Percentiles rank a stretch among this genome's conserved stretches.
These are phyloP conservation scores for Heliothis virescens DNA, from an alignment of 1,140 invertebrate genomes.

Conservation along the genomic window DNA sequence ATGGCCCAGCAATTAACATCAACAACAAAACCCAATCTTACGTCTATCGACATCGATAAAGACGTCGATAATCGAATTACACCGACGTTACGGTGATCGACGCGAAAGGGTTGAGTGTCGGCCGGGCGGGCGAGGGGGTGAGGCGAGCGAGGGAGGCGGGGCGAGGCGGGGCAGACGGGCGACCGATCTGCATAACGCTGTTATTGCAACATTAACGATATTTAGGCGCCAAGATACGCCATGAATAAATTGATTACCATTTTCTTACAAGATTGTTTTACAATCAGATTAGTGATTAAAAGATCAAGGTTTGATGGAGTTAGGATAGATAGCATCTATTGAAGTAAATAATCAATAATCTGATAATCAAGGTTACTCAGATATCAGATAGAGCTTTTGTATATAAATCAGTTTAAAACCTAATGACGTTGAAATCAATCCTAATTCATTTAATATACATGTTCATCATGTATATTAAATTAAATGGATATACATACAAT, in stretches of 20 bases:
- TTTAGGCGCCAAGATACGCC: not conserved
- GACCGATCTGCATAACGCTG: conserved; percentile 2
- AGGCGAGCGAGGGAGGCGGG: too few species aligned
- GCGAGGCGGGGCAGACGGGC: not conserved
- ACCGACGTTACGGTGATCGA: conserved; percentile 47
- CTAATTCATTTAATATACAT: too few species aligned
- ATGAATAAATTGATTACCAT: conserved; percentile 20
- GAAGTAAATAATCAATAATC: too few species aligned
- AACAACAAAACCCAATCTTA: conserved; percentile 39
- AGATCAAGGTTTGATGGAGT: not conserved
- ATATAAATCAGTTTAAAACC: too few species aligned
- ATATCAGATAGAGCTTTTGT: too few species aligned
- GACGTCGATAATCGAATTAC: conserved; percentile 48
- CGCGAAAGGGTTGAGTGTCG: conserved; percentile 36
- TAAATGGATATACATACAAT: too few species aligned
- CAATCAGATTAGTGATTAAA: not conserved
- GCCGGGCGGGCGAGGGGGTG: not conserved
- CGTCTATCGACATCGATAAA: conserved; percentile 41
- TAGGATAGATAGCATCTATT: not conserved
- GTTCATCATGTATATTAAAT: too few species aligned
- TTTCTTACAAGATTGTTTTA: not conserved
- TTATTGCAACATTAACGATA: not conserved
- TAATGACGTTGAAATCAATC: too few species aligned
- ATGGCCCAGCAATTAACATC: conserved; percentile 29
- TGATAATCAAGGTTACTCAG: too few species aligned